Base-by-base conservation (phyloP, 2,888 invertebrate genomes). In the Cosmorhoe ocellata region DNA sequence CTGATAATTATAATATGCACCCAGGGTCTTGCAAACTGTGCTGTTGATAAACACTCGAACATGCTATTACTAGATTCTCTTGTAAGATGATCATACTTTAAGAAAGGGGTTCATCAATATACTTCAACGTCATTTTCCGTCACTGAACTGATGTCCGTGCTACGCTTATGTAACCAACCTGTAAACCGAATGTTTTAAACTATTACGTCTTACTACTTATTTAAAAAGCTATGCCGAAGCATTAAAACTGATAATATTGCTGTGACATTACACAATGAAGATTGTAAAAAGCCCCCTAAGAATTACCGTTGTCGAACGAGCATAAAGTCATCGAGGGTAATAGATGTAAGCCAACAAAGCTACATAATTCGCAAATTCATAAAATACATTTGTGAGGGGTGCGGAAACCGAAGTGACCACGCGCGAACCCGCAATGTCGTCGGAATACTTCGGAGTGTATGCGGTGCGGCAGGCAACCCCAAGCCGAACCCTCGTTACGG, bases 401-500 rank as follows among this genome's bases (percentile, higher is more conserved):
- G 52, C 46, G 54, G 48, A 58, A 55, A 53, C 55, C 49, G 46
- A 42, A 51, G 47, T 56, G 58, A 56, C 58, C 56, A 34, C 58
- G 44, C 56, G 43, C 52, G 39, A 44, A 43, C 36, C 57, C 58
- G 56, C 54, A 59, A 56, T 56, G 51, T 51, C 48, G 51, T 56
- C 54, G 42, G 43, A 45, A 51, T 53, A 47, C 46, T 28, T 46
- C 48, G 28, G 18, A 47, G 47, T 43, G 34, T 46, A 46, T 56
- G 46, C 48, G 51, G n/a, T n/a, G n/a, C n/a, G n/a, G n/a, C n/a
- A n/a, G n/a, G 41, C 54, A 42, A 47, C 56, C 56, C 56, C 58
- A 55, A 54, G 53, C 54, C 46, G 51, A 32, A 58, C 62, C 62
- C 59, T 59, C 59, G 54, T 52, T 56, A 57, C 41, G 54, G 43